Evolutionary conservation across 2,113 vertebrate genomes (phyloP).

Genomic region (Eptesicus fuscus): DNA sequence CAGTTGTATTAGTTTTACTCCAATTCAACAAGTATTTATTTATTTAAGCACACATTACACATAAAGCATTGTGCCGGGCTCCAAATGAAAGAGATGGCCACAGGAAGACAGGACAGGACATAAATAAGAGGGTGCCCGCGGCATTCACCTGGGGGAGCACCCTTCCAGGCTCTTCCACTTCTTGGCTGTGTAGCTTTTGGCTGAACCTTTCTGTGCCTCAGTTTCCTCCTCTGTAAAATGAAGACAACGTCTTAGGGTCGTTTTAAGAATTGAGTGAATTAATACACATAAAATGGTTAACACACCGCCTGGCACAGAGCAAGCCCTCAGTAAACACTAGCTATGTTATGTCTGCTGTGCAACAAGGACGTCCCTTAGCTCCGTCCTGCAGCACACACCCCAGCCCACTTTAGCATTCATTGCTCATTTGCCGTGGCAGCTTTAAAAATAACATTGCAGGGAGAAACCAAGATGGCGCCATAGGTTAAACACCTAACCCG

Average conservation of each 20-base stretch:
- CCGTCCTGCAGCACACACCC: background rate
- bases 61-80: background rate
- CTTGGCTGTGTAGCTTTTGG: background rate
- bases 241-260: background rate
- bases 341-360: background rate
- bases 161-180: background rate
- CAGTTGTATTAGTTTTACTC: background rate
- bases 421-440: background rate
- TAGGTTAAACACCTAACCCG: too few relatives aligned
- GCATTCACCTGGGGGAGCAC: background rate
- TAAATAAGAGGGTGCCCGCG: background rate
- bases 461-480: too few relatives aligned
- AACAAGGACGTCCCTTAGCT: background rate
- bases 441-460: background rate
- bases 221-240: constrained; percentile 6
- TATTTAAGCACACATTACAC: background rate
- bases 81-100: background rate
- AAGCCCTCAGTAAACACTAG: background rate
- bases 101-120: background rate
- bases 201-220: background rate
- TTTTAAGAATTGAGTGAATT: background rate
- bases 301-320: background rate
- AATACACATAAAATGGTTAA: background rate
- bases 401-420: background rate
- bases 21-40: background rate